These are phyloP conservation scores for Antitype chi DNA, from an alignment of 2,888 invertebrate genomes.

Conservation along the genomic window DNA sequence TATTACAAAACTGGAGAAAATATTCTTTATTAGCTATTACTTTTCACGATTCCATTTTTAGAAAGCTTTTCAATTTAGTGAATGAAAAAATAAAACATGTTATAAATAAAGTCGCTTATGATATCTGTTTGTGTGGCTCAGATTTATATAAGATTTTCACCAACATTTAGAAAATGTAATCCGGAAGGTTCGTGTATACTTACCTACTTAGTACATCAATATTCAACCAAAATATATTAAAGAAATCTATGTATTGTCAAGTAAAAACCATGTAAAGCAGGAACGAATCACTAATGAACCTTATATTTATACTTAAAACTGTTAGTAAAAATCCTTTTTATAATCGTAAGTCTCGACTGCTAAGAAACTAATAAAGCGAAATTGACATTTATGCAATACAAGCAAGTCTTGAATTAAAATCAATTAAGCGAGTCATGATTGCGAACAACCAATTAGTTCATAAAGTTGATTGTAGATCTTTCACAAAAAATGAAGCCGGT, in stretches of 20 bases:
- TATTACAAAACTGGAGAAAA: neutral
- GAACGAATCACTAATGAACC: neutral
- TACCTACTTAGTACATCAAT: neutral
- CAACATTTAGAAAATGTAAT: neutral
- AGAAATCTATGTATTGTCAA: neutral
- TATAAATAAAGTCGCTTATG: neutral
- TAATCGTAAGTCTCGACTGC: neutral
- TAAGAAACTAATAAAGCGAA: slow-evolving; percentile 28
- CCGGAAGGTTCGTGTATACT: neutral
- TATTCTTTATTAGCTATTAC: neutral
- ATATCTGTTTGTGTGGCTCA: neutral
- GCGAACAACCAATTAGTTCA: slow-evolving; percentile 45
- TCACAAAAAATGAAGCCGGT: slow-evolving; percentile 41
- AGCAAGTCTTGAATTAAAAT: slow-evolving; percentile 50
- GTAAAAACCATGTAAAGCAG: neutral
- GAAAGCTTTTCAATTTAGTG: neutral
- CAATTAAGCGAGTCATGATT: slow-evolving; percentile 45
- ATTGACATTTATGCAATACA: slow-evolving; percentile 53
- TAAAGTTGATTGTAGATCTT: slow-evolving; percentile 31
- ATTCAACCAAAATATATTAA: neutral
- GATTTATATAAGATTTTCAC: neutral
- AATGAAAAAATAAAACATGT: neutral
- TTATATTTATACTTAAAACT: slow-evolving; percentile 10
- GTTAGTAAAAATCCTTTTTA: slow-evolving; percentile 29
- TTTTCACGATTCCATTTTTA: neutral